These are phyloP conservation scores for Diplodus puntazzo DNA, from an alignment of 2,797 vertebrate genomes.

Conservation along the genomic window DNA sequence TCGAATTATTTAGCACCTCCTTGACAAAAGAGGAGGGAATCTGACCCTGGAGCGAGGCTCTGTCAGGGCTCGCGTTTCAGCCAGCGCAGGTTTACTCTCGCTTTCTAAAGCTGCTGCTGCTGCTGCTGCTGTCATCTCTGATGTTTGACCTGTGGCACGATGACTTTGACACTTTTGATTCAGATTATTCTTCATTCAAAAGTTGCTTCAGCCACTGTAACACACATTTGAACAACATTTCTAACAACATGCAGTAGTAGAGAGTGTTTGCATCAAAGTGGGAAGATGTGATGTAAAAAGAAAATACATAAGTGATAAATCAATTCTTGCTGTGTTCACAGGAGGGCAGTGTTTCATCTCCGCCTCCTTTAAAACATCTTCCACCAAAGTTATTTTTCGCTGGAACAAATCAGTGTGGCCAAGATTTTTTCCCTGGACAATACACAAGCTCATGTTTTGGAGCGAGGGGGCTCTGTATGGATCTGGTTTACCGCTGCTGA, in stretches of 20 bases:
- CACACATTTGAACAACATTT: background rate
- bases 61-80: slow-evolving; percentile 79
- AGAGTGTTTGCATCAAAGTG: too few species aligned
- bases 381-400: background rate
- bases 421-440: slow-evolving; percentile 31
- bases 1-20: slow-evolving; percentile 84
- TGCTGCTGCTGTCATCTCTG: slow-evolving; percentile 51
- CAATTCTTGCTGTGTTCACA: slow-evolving; percentile 29
- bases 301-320: background rate
- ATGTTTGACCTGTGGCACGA: slow-evolving; percentile 67
- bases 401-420: slow-evolving; percentile 62
- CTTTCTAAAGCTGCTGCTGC: slow-evolving; percentile 36
- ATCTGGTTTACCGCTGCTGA: slow-evolving; percentile 73
- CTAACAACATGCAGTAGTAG: too few species aligned
- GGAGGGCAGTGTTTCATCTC: slow-evolving; percentile 25
- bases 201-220: background rate
- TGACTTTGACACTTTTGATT: slow-evolving; percentile 3
- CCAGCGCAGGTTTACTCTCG: slow-evolving; percentile 37
- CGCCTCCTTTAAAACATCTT: background rate
- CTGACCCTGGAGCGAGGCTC: slow-evolving; percentile 67
- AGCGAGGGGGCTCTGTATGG: slow-evolving; percentile 41
- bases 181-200: slow-evolving; percentile 19
- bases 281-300: background rate
- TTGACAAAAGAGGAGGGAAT: slow-evolving; percentile 81
- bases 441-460: slow-evolving; percentile 41